A percentile compares a stretch with the other conserved stretches of the same genome.
phyloP scores from a whole-genome alignment of 2,113 vertebrate genomes.

The Meriones unguiculatus region DNA sequence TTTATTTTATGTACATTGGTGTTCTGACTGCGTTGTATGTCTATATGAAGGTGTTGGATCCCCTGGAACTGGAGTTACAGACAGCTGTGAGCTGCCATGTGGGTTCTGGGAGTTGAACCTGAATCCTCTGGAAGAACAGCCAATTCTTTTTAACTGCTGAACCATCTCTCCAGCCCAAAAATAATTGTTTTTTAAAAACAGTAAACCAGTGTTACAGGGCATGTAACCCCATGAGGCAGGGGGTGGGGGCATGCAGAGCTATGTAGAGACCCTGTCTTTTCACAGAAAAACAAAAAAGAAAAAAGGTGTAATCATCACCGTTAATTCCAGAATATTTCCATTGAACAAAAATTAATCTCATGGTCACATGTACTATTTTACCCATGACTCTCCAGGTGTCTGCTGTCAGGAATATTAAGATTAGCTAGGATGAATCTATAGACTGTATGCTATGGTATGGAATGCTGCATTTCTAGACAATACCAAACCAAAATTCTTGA shows the following conservation, averaged over 20 bases:
- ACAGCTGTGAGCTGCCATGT: too few species aligned
- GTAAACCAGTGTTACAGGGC: background rate
- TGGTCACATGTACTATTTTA: background rate
- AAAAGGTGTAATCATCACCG: background rate
- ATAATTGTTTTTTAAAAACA: background rate
- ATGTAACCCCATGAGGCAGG: background rate
- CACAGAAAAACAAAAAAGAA: background rate
- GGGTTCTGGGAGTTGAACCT: too few species aligned
- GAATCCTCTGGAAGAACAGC: too few species aligned
- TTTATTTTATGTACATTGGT: too few species aligned
- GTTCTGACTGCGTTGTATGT: too few species aligned
- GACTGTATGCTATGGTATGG: background rate
- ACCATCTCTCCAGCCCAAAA: too few species aligned
- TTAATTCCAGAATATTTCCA: slow-evolving; percentile 50
- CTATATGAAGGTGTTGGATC: too few species aligned
- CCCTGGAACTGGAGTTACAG: too few species aligned
- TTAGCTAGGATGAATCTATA: background rate
- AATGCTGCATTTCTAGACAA: slow-evolving; percentile 28
- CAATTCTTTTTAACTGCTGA: too few species aligned
- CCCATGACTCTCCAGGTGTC: slow-evolving; percentile 2
- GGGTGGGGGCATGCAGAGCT: background rate
- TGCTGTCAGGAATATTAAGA: slow-evolving; percentile 23
- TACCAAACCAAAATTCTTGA: slow-evolving; percentile 12
- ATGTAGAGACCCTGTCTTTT: background rate
- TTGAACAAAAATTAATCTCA: background rate